Evolutionary conservation across 2,797 vertebrate genomes (phyloP), one percentile per base, ranked within the genome.

Genomic region (Sebastes goodei): DNA sequence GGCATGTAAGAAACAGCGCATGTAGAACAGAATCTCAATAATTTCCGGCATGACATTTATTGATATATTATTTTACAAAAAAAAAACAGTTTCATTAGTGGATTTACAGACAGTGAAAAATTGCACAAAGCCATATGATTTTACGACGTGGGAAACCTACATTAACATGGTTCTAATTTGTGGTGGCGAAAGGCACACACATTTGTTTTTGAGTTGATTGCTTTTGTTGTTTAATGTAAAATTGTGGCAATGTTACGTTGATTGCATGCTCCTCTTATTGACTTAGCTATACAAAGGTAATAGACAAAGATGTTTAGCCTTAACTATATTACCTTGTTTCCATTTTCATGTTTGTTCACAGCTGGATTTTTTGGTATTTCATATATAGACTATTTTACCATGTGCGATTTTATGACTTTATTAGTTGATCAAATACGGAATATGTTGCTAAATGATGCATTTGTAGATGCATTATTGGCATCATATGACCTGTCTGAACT

Each of bases 1-100:
- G 97, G 97, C 98, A 97, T 96, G 97, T 96, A 94, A 92, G 94
- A 94, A 94, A 96, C 95, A 96, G 91, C 95, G 98, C 98, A 99
- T 99, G 98, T 96, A 95, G 95, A 96, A 94, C 94, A 96, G 95
- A 96, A 94, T 96, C 94, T 93, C 88, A 93, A 85, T 90, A 93
- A 94, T 96, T 93, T 94, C 89, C 91, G 97, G 97, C 98, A 99
- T 99, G 98, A 95, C 96, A 96, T 96, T 96, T 96, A 94, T 96
- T 89, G 95, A 96, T 95, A 96, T 96, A 95, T 96, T 92, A 96
- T 96, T 96, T 97, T 94, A 96, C 94, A 96, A 95, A 94, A 95
- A 96, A 95, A 95, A 93, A 95, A 96, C 88, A 92, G 96, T 94
- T 95, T 95, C 89, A 82, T 91, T 86, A 66, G 76, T 91, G 82